A percentile compares a stretch with the other conserved stretches of the same genome.
Evolutionary conservation across 2,797 vertebrate genomes (phyloP).

Genomic region (Salmo trutta): DNA sequence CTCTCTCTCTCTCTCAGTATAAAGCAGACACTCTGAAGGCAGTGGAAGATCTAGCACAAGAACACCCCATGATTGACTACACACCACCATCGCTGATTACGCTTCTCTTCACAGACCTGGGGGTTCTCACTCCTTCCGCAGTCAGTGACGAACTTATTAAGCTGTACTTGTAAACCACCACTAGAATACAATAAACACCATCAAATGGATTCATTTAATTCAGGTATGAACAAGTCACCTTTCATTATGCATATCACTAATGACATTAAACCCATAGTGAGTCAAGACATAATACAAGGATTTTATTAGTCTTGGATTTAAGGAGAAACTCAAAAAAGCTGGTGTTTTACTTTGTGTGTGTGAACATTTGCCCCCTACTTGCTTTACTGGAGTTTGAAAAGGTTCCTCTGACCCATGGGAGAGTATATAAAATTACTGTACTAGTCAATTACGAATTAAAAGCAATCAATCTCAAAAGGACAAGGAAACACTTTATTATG

Average conservation of each 20-base stretch:
- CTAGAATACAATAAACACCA: slow-evolving; percentile 35
- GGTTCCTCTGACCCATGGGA: background rate
- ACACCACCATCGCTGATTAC: slow-evolving; percentile 94
- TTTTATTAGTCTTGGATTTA: background rate
- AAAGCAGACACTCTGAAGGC: slow-evolving; percentile 90
- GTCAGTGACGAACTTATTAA: slow-evolving; percentile 98
- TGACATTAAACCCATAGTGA: background rate
- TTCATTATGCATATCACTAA: background rate
- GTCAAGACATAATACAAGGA: background rate
- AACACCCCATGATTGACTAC: slow-evolving; percentile 95
- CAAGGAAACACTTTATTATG: background rate
- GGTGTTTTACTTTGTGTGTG: background rate
- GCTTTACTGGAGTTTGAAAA: background rate
- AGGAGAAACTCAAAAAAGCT: background rate
- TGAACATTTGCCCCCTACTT: background rate
- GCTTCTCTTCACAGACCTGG: slow-evolving; percentile 93
- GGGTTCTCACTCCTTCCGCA: slow-evolving; percentile 92
- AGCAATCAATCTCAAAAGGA: background rate
- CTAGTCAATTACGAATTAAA: background rate
- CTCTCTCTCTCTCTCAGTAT: slow-evolving; percentile 75
- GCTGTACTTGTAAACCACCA: slow-evolving; percentile 83
- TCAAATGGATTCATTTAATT: background rate
- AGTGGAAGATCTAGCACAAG: slow-evolving; percentile 79
- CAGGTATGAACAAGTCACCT: background rate
- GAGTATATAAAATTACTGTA: background rate